phyloP scores from a whole-genome alignment of 2,888 invertebrate genomes.

The Drosophila buzzatii region DNA sequence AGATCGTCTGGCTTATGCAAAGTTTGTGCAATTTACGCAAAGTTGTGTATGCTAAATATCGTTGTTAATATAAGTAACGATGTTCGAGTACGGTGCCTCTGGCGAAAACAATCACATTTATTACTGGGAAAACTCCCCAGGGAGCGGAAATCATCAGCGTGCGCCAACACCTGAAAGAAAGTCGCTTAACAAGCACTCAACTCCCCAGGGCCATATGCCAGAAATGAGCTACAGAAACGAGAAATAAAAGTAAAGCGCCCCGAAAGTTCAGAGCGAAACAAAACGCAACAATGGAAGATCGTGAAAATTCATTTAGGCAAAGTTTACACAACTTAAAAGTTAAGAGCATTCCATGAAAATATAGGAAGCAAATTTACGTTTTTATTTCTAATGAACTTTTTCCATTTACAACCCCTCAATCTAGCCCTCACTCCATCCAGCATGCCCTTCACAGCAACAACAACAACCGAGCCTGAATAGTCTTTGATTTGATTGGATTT shows the following conservation, averaged over 20 bases:
- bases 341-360: slow-evolving; percentile 60
- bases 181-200: slow-evolving; percentile 68
- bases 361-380: slow-evolving; percentile 47
- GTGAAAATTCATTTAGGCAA: slow-evolving; percentile 70
- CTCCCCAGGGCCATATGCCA: slow-evolving; percentile 69
- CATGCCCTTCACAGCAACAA: not conserved
- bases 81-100: slow-evolving; percentile 32
- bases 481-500: slow-evolving; percentile 61
- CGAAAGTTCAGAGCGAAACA: slow-evolving; percentile 31
- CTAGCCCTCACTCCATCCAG: not conserved
- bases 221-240: slow-evolving; percentile 49
- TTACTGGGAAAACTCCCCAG: slow-evolving; percentile 63
- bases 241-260: slow-evolving; percentile 47
- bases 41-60: slow-evolving; percentile 64
- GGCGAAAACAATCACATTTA: slow-evolving; percentile 75
- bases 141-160: slow-evolving; percentile 66
- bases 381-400: slow-evolving; percentile 63
- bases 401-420: slow-evolving; percentile 30
- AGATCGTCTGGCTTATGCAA: slow-evolving; percentile 60
- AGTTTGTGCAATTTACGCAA: slow-evolving; percentile 68
- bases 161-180: slow-evolving; percentile 63
- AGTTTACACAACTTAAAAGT: slow-evolving; percentile 61
- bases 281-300: slow-evolving; percentile 29
- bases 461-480: slow-evolving; percentile 18
- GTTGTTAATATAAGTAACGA: slow-evolving; percentile 61